Evolutionary conservation across 2,888 invertebrate species (phyloP), one percentile per base, ranked within the genome.

Genomic region (Eulithis testata): DNA sequence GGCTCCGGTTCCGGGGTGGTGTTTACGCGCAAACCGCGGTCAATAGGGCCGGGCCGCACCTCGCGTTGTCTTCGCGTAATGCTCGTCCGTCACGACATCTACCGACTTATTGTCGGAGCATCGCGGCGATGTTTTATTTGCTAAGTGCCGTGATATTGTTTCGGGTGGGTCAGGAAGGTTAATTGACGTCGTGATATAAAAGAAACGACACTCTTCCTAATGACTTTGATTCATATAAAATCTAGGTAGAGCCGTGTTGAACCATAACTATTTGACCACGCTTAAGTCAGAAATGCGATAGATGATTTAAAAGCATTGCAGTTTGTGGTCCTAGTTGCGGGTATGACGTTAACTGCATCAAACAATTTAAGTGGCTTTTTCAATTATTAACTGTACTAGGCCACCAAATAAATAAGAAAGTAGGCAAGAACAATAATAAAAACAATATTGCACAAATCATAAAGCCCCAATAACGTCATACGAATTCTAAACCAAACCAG

Each of bases 11-110:
- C 75, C 74, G 78, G 73, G 84, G 86, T 84, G 83, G 86, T 91
- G 90, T 89, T 90, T 90, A 89, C 88, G 87, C 88, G 88, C 85
- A 85, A 85, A 85, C 86, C 85, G 87, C 90, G 90, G 92, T 89
- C 91, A 90, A 89, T 87, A 90, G 89, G 89, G 82, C 82, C 81
- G 82, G 77, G 88, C 88, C 90, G 90, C 90, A 86, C 90, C 91
- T 89, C 81, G 85, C 76, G 84, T 83, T 88, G 89, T 90, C 89
- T 91, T 87, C 85, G 77, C 77, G 85, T 91, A 91, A 93, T 90
- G 91, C 85, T 79, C 76, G 76, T 69, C 78, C 84, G 88, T 83
- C 92, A 93, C 91, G 92, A 87, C 87, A 91, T 87, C 89, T 86
- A 82, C 82, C 87, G 89, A 86, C 84, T 87, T 88, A 87, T 86